phyloP scores from a whole-genome alignment of 2,797 vertebrate species.

The Arnoldichthys spilopterus region DNA sequence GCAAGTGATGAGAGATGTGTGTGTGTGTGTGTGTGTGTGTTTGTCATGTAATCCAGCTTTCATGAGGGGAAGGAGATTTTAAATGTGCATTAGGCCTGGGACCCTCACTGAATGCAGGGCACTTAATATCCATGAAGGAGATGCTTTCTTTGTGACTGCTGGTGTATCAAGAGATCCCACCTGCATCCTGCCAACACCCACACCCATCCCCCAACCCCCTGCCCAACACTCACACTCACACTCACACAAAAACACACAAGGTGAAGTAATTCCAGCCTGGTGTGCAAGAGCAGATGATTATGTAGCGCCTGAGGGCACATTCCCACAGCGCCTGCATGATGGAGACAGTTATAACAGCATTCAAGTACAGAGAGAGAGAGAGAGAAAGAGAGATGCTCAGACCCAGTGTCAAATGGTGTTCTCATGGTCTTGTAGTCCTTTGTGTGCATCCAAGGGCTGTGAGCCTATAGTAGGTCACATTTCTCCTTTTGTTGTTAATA shows the following conservation, averaged over 20 bases:
- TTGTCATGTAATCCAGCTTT: neutral
- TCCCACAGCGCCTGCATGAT: conserved; percentile 52
- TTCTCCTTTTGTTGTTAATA: too few species aligned
- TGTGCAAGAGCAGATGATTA: conserved; percentile 47
- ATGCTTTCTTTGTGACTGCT: neutral
- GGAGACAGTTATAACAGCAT: conserved; percentile 29
- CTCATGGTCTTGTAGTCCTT: too few species aligned
- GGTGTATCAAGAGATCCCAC: conserved; percentile 54
- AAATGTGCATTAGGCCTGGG: conserved; percentile 8
- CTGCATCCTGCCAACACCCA: conserved; percentile 17
- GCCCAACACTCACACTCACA: conserved; percentile 17
- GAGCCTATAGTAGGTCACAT: too few species aligned
- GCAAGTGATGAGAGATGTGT: neutral
- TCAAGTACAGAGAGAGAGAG: neutral
- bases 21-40: neutral
- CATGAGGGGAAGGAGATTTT: neutral
- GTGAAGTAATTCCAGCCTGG: conserved; percentile 61
- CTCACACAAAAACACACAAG: conserved; percentile 36
- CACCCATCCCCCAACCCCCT: neutral
- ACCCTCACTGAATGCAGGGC: conserved; percentile 30
- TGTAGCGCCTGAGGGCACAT: conserved; percentile 55
- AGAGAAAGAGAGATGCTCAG: neutral
- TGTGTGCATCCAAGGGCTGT: too few species aligned
- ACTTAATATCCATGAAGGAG: neutral
- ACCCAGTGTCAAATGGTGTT: too few species aligned